Evolutionary conservation across 2,113 vertebrate species (phyloP).

Genomic region (Pygoscelis adeliae): DNA sequence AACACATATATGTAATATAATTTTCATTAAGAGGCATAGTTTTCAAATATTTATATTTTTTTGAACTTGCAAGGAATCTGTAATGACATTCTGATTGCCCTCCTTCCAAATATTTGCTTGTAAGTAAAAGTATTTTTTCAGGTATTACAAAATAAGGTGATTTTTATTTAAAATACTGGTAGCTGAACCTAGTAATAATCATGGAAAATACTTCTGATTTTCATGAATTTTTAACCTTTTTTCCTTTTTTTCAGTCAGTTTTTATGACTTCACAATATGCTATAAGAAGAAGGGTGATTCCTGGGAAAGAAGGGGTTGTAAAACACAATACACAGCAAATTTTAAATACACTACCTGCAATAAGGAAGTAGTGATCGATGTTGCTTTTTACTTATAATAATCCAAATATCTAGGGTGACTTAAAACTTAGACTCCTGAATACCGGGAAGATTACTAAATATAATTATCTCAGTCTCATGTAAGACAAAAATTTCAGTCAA

Average conservation of each 20-base stretch:
- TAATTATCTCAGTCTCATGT: constrained; percentile 44
- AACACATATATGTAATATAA: background rate
- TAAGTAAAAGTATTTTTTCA: background rate
- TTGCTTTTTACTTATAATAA: background rate
- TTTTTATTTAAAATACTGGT: background rate
- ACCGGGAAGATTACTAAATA: background rate
- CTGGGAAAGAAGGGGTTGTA: background rate
- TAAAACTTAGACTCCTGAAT: background rate
- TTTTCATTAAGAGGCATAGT: no score
- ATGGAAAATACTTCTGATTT: background rate
- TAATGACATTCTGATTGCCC: background rate
- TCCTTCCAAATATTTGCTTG: background rate
- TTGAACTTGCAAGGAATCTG: background rate
- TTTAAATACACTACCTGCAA: background rate
- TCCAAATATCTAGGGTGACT: background rate
- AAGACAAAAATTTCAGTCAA: constrained; percentile 17
- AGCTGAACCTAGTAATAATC: background rate
- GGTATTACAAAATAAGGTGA: background rate
- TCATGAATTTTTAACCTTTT: background rate
- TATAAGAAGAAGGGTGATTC: background rate
- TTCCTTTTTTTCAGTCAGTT: background rate
- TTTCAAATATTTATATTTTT: background rate
- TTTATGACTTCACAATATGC: background rate
- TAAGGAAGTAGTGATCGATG: background rate
- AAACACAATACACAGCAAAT: background rate